Conservation (phyloP, 2,113 vertebrate genomes). For the Lates calcarifer region DNA sequence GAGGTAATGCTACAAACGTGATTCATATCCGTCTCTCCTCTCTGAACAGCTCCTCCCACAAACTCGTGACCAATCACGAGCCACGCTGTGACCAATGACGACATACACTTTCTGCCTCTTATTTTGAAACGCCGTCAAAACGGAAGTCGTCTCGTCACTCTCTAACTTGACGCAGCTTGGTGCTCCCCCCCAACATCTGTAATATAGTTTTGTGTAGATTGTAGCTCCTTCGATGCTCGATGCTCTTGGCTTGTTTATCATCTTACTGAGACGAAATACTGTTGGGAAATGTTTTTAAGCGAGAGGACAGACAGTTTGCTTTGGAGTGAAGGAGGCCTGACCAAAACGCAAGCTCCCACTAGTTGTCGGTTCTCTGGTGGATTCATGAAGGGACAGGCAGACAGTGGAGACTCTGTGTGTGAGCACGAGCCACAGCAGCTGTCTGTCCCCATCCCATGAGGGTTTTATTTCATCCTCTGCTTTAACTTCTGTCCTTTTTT, state of each 20-base stretch:
- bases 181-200: slow-evolving; percentile 5
- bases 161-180: too few relatives aligned
- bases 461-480: background rate
- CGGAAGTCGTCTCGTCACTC: too few relatives aligned
- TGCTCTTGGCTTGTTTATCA: background rate
- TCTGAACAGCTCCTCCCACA: too few relatives aligned
- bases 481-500: background rate
- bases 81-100: too few relatives aligned
- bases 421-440: too few relatives aligned
- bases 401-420: slow-evolving; percentile 10
- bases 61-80: too few relatives aligned
- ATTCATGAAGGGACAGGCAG: background rate
- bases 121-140: too few relatives aligned
- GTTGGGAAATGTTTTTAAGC: background rate
- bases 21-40: too few relatives aligned
- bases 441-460: background rate
- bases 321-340: slow-evolving; percentile 32
- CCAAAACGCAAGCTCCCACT: slow-evolving; percentile 14
- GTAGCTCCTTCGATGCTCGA: slow-evolving; percentile 5
- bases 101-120: too few relatives aligned
- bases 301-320: background rate
- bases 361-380: background rate
- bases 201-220: slow-evolving; percentile 22
- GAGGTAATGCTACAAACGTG: too few relatives aligned
- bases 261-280: background rate